These are phyloP conservation scores for Listronotus oregonensis DNA, from an alignment of 1,140 invertebrate species.

Conservation along the genomic window DNA sequence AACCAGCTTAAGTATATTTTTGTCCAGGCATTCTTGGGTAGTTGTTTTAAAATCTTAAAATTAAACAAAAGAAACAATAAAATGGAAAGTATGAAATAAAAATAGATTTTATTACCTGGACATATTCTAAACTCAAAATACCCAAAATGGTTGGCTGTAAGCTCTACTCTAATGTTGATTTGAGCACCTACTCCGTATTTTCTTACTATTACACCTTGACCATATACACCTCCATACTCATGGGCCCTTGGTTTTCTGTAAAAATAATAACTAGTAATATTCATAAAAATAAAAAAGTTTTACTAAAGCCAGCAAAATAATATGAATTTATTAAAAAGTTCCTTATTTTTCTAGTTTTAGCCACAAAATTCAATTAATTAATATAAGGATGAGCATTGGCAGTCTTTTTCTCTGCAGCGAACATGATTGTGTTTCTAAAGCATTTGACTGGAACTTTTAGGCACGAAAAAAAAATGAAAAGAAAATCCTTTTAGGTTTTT, in stretches of 20 bases:
- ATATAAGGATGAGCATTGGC: too few relatives aligned
- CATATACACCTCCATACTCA: constrained; percentile 84
- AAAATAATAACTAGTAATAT: background rate
- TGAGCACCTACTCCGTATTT: constrained; percentile 70
- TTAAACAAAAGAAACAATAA: background rate
- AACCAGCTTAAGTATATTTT: constrained; percentile 66
- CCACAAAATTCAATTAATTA: too few relatives aligned
- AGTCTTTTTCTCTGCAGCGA: too few relatives aligned
- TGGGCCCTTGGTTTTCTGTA: constrained; percentile 71
- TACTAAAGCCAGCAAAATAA: too few relatives aligned
- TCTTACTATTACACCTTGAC: constrained; percentile 77
- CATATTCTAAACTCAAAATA: constrained; percentile 89
- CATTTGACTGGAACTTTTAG: too few relatives aligned
- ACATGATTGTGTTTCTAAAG: too few relatives aligned
- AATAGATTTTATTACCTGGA: constrained; percentile 54
- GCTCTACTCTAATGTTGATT: constrained; percentile 74
- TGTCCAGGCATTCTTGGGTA: constrained; percentile 77
- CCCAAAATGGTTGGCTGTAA: constrained; percentile 81
- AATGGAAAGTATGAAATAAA: background rate
- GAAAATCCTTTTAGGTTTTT: too few relatives aligned
- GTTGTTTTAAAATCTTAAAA: constrained; percentile 59
- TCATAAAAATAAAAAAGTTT: too few relatives aligned
- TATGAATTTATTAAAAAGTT: too few relatives aligned
- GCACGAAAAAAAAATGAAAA: too few relatives aligned
- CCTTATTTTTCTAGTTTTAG: too few relatives aligned